phyloP scores from a whole-genome alignment of 1,140 invertebrate genomes.

The Drosophila quadrilineata region DNA sequence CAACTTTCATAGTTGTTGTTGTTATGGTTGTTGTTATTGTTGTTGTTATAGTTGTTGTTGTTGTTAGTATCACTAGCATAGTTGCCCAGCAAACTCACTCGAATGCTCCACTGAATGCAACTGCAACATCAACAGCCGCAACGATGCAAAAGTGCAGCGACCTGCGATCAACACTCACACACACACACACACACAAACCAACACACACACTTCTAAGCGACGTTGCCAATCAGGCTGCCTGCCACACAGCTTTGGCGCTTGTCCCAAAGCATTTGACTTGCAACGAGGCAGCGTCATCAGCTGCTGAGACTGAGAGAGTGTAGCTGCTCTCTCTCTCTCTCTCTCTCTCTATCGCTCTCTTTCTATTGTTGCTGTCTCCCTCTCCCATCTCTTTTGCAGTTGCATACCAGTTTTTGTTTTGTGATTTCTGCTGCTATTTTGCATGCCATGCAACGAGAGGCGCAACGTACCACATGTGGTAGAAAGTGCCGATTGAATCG shows the following conservation, averaged over 20 bases:
- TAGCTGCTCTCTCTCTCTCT: conserved; percentile 37
- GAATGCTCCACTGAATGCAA: conserved; percentile 70
- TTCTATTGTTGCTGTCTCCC: no score
- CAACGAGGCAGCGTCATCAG: no score
- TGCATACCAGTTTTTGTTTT: conserved; percentile 58
- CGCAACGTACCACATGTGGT: conserved; percentile 45
- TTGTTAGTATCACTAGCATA: conserved; percentile 70
- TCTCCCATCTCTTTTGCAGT: conserved; percentile 19
- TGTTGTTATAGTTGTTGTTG: conserved; percentile 37
- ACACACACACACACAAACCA: conserved; percentile 28
- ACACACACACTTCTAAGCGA: conserved; percentile 23
- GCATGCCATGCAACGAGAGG: no score
- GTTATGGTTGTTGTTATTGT: conserved; percentile 6
- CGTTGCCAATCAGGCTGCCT: background rate
- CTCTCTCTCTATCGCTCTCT: background rate
- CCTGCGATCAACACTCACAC: conserved; percentile 62
- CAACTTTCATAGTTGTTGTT: conserved; percentile 56
- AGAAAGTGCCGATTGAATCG: conserved; percentile 30
- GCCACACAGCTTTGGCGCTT: no score
- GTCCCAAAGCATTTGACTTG: no score
- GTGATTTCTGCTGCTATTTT: conserved; percentile 53
- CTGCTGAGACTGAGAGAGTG: no score
- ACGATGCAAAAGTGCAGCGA: conserved; percentile 59
- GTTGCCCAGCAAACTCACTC: conserved; percentile 73
- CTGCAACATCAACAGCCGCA: no score